Evolutionary conservation across 2,797 vertebrate species (phyloP).

Genomic region (Malacoctenus gilli): DNA sequence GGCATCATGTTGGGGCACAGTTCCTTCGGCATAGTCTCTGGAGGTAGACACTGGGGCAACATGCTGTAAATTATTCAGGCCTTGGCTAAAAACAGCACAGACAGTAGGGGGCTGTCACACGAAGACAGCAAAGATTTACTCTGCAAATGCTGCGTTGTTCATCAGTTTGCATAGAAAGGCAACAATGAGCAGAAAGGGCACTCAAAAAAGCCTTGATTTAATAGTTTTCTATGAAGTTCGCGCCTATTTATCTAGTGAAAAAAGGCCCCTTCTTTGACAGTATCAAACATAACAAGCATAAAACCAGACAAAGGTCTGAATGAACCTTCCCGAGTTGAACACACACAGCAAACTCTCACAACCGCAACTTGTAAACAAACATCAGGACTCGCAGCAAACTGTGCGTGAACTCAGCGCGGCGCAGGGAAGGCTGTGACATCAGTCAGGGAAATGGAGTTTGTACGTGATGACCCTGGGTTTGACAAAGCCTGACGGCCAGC

Average conservation of each 20-base stretch:
- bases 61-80: slow-evolving; percentile 70
- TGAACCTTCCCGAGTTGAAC: slow-evolving; percentile 9
- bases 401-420: slow-evolving; percentile 24
- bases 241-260: slow-evolving; percentile 30
- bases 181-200: slow-evolving; percentile 27
- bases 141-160: slow-evolving; percentile 52
- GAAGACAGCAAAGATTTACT: slow-evolving; percentile 57
- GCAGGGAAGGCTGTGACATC: slow-evolving; percentile 32
- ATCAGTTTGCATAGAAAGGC: slow-evolving; percentile 38
- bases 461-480: slow-evolving; percentile 38
- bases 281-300: slow-evolving; percentile 5
- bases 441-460: slow-evolving; percentile 29
- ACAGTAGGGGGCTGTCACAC: slow-evolving; percentile 54
- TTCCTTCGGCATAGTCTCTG: slow-evolving; percentile 58
- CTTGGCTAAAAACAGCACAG: slow-evolving; percentile 55
- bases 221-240: slow-evolving; percentile 20
- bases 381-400: slow-evolving; percentile 11
- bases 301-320: slow-evolving; percentile 29
- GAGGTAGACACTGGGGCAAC: slow-evolving; percentile 71
- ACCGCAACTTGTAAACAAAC: slow-evolving; percentile 7
- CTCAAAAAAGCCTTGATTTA: slow-evolving; percentile 34
- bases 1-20: slow-evolving; percentile 44
- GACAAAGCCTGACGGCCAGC: slow-evolving; percentile 32
- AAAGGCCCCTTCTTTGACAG: too few relatives aligned
- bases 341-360: slow-evolving; percentile 15